Evolutionary conservation across 2,113 vertebrate species (phyloP).

Genomic region (Phalacrocorax aristotelis): DNA sequence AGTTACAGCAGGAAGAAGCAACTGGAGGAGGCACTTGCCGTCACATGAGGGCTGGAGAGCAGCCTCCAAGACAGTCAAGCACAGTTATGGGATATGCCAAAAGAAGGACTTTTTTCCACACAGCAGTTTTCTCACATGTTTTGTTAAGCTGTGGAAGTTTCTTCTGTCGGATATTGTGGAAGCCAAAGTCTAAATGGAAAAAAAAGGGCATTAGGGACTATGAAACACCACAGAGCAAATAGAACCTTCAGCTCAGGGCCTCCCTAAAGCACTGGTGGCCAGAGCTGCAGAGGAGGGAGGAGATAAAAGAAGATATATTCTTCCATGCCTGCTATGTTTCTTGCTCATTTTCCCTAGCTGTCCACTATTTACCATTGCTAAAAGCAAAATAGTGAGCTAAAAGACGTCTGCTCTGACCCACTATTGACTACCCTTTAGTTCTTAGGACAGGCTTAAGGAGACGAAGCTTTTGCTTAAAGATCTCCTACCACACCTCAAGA

Average conservation of each 20-base stretch:
- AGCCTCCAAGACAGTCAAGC: neutral
- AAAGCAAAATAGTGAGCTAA: neutral
- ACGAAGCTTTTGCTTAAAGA: neutral
- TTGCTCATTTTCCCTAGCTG: neutral
- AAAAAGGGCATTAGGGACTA: neutral
- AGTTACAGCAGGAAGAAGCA: neutral
- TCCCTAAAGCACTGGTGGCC: neutral
- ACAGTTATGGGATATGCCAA: neutral
- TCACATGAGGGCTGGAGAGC: neutral
- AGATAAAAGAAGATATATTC: neutral
- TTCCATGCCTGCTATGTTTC: neutral
- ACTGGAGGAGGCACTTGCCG: neutral
- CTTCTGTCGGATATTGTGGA: neutral
- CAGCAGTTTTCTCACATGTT: accelerated
- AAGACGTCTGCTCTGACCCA: neutral
- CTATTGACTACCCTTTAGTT: neutral
- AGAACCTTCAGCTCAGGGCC: neutral
- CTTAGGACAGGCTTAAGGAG: neutral
- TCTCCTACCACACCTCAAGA: neutral
- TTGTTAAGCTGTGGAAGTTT: neutral
- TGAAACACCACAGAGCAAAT: neutral
- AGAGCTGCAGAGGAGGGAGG: neutral
- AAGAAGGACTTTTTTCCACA: neutral
- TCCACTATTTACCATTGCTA: neutral
- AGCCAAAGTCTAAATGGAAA: neutral